A percentile compares a stretch with the other conserved stretches of the same genome.
Conservation (phyloP, 2,113 vertebrate genomes). For the Maccullochella peelii region DNA sequence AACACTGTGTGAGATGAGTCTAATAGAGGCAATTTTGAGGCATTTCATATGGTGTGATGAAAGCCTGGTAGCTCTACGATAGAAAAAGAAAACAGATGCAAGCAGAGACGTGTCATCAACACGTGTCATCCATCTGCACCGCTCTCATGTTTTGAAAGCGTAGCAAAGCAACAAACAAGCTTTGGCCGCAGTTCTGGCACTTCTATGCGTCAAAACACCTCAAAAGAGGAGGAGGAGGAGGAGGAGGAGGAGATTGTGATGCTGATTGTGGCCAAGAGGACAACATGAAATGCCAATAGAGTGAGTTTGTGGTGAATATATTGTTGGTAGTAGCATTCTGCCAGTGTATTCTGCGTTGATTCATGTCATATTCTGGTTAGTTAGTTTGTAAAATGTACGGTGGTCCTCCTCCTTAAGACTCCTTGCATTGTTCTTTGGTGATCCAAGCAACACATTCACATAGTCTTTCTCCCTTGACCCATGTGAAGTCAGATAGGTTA, state of each 20-base stretch:
- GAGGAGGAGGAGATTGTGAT: not conserved
- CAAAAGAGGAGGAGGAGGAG: not conserved
- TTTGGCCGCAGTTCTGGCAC: too few species aligned
- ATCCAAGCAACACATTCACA: too few species aligned
- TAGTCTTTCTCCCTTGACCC: not conserved
- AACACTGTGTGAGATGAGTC: not conserved
- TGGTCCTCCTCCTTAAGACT: too few species aligned
- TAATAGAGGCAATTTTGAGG: not conserved
- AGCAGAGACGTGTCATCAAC: not conserved
- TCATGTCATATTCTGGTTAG: not conserved
- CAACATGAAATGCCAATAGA: not conserved
- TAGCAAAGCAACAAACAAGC: not conserved
- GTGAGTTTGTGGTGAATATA: not conserved
- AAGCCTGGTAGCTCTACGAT: not conserved
- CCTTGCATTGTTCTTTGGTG: too few species aligned
- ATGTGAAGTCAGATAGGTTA: not conserved
- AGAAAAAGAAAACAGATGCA: not conserved
- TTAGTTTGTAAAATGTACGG: not conserved
- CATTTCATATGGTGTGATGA: not conserved
- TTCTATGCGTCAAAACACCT: too few species aligned
- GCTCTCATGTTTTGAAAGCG: not conserved
- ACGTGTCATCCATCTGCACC: not conserved
- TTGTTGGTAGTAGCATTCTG: too few species aligned
- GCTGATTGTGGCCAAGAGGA: not conserved
- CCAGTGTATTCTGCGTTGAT: too few species aligned